phyloP scores from a whole-genome alignment of 2,888 invertebrate genomes.

The Hipparchia sbordonii region DNA sequence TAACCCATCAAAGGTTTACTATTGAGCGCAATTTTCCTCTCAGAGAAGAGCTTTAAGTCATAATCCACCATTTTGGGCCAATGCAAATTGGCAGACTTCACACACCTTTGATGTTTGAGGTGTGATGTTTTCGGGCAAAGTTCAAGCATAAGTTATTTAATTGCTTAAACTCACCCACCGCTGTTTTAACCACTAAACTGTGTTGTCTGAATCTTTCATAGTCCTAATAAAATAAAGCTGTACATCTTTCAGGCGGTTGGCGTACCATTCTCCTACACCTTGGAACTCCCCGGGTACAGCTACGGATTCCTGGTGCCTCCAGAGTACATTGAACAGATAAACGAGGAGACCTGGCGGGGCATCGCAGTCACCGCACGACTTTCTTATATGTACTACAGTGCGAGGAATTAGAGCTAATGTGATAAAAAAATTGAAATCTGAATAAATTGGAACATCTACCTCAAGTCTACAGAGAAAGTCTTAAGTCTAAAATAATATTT shows the following conservation, averaged over 20 bases:
- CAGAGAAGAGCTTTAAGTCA: too few species aligned
- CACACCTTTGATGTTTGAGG: too few species aligned
- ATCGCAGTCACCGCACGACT: constrained; percentile 53
- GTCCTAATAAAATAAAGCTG: neutral
- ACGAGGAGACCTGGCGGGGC: constrained; percentile 57
- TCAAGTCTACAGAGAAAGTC: too few species aligned
- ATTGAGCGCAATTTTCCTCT: too few species aligned
- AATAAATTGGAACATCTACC: neutral
- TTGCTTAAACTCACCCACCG: too few species aligned
- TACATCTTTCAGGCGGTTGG: constrained; percentile 46
- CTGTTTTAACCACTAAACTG: too few species aligned
- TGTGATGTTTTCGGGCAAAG: too few species aligned
- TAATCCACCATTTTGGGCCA: too few species aligned
- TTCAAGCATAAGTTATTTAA: too few species aligned
- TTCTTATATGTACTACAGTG: constrained; percentile 47
- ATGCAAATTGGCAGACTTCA: too few species aligned
- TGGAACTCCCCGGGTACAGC: constrained; percentile 56
- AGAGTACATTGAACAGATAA: constrained; percentile 51
- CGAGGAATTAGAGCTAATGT: constrained; percentile 2
- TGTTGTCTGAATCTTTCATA: neutral
- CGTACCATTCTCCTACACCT: constrained; percentile 55
- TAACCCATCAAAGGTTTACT: too few species aligned
- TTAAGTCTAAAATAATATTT: too few species aligned
- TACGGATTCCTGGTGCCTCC: constrained; percentile 52
- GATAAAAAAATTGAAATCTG: neutral